Evolutionary conservation across 2,888 invertebrate genomes (phyloP), one percentile per base, ranked within the genome.

Genomic region (Dynastes hyllus): DNA sequence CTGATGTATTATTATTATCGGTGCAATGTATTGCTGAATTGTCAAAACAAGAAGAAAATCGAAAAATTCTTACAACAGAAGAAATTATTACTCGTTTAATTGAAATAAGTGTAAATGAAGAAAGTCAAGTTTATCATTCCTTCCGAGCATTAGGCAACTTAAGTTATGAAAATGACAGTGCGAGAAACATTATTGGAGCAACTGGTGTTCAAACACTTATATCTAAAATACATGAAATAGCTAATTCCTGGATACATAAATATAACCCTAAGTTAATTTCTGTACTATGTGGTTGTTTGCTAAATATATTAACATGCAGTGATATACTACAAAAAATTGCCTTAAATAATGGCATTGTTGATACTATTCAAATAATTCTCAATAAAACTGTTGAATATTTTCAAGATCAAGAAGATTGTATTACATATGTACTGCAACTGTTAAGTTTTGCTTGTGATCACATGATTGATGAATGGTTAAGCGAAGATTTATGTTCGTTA

Each of bases 111-210:
- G 89, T 91, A 11, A 63, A 37, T 27, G 63, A 58, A n/a, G 89
- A 89, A 79, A 92, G 93, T 81, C 87, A 93, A 55, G 79, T 93
- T 8, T 93, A 93, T 82, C 95, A 97, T 86, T 92, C 94, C 58
- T 95, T 95, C 83, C 91, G 97, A 84, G 95, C 96, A 2, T 90
- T 97, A 29, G 97, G 96, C 53, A 97, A 97, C 88, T 93, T 97
- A 86, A 96, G 96, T 87, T 97, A 95, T 87, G 94, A 97, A 86
- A 96, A 96, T 90, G 95, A 96, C 90, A 90, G 91, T 84, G 92
- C 93, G 22, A 90, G 93, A 81, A 91, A 91, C 80, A 87, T 93
- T 75, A 84, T 89, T 58, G 86, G 86, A 69, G 84, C 85, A 80
- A 84, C 85, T 69, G 88, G 88, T 16, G 81, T 88, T 63, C 81